phyloP scores from a whole-genome alignment of 2,797 vertebrate genomes.

The Leucoraja ocellata region DNA sequence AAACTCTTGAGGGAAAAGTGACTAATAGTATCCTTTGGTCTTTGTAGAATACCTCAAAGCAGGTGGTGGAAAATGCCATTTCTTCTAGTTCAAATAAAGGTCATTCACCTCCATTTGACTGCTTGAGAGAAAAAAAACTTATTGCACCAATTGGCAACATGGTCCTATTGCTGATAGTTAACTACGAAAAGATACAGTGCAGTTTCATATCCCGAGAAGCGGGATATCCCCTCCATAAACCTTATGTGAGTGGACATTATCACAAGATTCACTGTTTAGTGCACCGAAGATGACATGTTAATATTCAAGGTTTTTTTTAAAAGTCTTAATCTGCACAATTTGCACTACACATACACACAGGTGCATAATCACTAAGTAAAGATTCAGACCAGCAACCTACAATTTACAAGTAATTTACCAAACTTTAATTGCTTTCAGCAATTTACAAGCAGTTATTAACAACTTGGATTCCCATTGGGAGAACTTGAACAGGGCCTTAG shows the following conservation, averaged over 20 bases:
- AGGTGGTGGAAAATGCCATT: conserved; percentile 16
- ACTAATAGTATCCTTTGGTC: conserved; percentile 9
- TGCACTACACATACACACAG: background rate
- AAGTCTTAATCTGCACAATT: background rate
- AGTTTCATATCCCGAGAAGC: background rate
- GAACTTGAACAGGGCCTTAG: background rate
- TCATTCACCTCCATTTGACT: conserved; percentile 12
- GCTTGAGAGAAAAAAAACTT: background rate
- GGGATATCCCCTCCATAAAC: background rate
- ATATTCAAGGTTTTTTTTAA: background rate
- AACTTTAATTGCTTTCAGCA: background rate
- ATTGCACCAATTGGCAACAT: background rate
- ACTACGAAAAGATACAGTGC: background rate
- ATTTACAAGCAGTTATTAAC: background rate
- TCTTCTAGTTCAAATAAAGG: conserved; percentile 24
- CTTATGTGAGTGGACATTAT: background rate
- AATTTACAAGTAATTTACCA: background rate
- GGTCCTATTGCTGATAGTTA: background rate
- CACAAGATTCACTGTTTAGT: background rate
- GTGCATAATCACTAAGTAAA: background rate
- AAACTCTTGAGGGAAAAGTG: background rate
- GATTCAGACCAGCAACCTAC: background rate
- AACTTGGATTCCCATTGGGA: background rate
- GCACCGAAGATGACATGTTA: background rate
- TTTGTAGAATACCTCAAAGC: background rate